Evolutionary conservation across 2,113 vertebrate species (phyloP), one percentile per base, ranked within the genome.

Genomic region (Xiphophorus couchianus): DNA sequence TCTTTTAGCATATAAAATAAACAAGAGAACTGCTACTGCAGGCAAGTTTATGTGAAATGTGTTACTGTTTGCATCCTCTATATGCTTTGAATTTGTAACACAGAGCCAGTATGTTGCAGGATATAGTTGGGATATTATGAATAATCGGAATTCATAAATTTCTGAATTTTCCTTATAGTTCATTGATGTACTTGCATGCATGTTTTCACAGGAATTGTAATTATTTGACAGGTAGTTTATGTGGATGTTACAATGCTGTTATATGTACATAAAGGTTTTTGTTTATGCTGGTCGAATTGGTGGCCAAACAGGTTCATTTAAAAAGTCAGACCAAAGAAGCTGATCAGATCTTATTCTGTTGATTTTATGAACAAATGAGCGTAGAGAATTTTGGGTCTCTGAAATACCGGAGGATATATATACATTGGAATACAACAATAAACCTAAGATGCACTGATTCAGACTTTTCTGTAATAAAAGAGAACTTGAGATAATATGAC

Each of bases 21-120:
- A 96, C 95, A 95, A 92, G 91, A 93, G 93, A 91, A 89, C 96
- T 96, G 97, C 97, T 96, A 96, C 96, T 96, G 95, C 93, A 15
- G 84, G 80, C 48, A 11, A 78, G 82, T 74, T 39, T 71, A 62
- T 67, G 37, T 65, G 42, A 17, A 67, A 19, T 54, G 27, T 71
- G 72, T 81, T 61, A 76, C 64, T 76, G 37, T 85, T 75, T 83
- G 67, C 63, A 66, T 65, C 28, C 42, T 61, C 83, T 77, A n/a
- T 28, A 2, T 86, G 80, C 79, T 76, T 4, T 60, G 71, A 77
- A 66, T 68, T 44, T 42, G 15, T 60, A 39, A n/a, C 22, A 58
- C 51, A 58, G 51, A 58, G 25, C 44, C 25, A 3, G 51, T 25
- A 10, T 58, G 51, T 58, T 58, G 22, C 51, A 58, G 25, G 25